Percentiles rank a stretch among this genome's conserved stretches.
Evolutionary conservation across 2,888 invertebrate genomes (phyloP).

Genomic region (Plemyria rubiginata): DNA sequence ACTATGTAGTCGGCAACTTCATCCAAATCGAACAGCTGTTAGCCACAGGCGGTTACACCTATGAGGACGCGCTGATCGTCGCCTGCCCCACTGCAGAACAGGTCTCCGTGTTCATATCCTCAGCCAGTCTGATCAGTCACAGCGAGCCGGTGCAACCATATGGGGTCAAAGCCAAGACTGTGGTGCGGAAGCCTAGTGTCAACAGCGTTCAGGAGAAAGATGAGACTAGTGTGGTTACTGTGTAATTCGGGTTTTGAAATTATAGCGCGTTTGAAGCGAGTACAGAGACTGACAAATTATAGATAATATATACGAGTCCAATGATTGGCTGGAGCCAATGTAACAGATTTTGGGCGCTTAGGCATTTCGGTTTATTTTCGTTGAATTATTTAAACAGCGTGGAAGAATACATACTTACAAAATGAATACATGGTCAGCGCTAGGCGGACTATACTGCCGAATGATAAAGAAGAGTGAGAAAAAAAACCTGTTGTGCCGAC

Average conservation of each 20-base stretch:
- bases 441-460: too few relatives aligned
- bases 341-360: too few relatives aligned
- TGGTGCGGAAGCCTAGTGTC: conserved; percentile 67
- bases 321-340: too few relatives aligned
- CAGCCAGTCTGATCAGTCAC: conserved; percentile 88
- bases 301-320: too few relatives aligned
- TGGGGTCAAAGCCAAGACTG: conserved; percentile 70
- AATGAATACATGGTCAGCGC: too few relatives aligned
- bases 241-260: conserved; percentile 25
- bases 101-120: conserved; percentile 94
- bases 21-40: conserved; percentile 93
- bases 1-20: conserved; percentile 95
- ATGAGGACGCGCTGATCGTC: conserved; percentile 93
- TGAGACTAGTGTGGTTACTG: conserved; percentile 34
- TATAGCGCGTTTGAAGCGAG: too few relatives aligned
- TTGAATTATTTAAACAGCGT: too few relatives aligned
- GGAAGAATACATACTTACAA: too few relatives aligned
- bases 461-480: too few relatives aligned
- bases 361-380: too few relatives aligned
- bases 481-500: too few relatives aligned
- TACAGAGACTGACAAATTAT: too few relatives aligned
- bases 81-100: conserved; percentile 97
- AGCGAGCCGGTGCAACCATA: conserved; percentile 75
- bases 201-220: conserved; percentile 53
- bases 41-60: conserved; percentile 89